Percentiles rank a stretch among this genome's conserved stretches.
These are phyloP conservation scores for Arrhopalites spinosus DNA, from an alignment of 2,888 invertebrate genomes.

Conservation along the genomic window DNA sequence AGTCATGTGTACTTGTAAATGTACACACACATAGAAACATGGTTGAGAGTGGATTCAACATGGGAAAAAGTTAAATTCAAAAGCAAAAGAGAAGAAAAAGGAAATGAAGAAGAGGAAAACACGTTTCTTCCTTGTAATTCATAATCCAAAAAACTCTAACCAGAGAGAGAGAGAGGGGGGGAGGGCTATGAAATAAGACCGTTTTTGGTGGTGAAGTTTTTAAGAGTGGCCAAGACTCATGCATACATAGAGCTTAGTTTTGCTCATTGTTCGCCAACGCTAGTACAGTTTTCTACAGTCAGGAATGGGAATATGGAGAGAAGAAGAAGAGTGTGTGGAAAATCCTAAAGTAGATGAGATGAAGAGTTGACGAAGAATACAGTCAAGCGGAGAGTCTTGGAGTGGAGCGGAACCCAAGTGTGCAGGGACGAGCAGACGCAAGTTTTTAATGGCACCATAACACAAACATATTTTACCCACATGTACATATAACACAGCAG, in stretches of 20 bases:
- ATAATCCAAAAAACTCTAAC: background rate
- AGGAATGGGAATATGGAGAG: background rate
- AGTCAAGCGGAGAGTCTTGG: background rate
- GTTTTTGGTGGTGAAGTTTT: background rate
- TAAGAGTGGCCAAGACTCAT: background rate
- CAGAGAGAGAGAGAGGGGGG: no score
- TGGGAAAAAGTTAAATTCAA: background rate
- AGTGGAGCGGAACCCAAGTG: conserved; percentile 27
- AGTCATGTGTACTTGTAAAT: background rate
- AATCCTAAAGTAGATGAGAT: conserved; percentile 13
- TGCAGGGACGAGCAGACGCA: conserved; percentile 23
- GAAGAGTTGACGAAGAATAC: conserved; percentile 20
- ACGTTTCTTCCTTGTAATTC: background rate
- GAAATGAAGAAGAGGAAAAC: background rate
- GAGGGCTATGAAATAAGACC: background rate
- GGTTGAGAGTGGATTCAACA: background rate
- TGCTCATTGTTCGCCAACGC: conserved; percentile 34
- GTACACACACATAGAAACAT: background rate
- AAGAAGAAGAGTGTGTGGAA: background rate
- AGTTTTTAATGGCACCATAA: conserved; percentile 1
- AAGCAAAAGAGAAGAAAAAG: background rate
- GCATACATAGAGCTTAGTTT: background rate
- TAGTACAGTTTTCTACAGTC: background rate
- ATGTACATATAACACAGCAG: background rate
- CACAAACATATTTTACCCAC: background rate